These are phyloP conservation scores for Ptyas mucosa DNA, from an alignment of 2,113 vertebrate species.

Conservation along the genomic window DNA sequence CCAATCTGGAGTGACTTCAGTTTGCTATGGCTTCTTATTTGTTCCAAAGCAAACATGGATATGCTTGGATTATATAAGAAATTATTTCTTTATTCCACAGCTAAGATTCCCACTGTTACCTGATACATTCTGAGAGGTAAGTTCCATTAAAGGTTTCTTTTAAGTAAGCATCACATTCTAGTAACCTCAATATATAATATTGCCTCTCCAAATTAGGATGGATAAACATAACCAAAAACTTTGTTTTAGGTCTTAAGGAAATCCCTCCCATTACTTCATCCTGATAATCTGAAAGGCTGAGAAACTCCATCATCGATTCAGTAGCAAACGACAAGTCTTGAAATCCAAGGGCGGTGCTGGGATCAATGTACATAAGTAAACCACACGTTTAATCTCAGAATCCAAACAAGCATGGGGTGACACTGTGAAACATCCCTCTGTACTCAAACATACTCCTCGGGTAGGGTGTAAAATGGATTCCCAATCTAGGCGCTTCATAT, in stretches of 20 bases:
- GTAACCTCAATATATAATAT: not conserved
- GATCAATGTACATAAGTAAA: not conserved
- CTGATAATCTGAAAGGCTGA: not conserved
- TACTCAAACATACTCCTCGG: not conserved
- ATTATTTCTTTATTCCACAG: not conserved
- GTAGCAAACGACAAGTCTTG: not conserved
- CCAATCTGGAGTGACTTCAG: not conserved
- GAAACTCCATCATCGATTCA: not conserved
- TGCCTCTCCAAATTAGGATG: not conserved
- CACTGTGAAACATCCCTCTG: not conserved
- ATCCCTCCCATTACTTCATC: fast-evolving
- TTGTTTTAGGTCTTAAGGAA: slow-evolving; percentile 3
- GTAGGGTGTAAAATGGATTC: not conserved
- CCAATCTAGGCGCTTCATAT: not conserved
- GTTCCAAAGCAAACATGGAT: not conserved
- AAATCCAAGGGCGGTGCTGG: not conserved
- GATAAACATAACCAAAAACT: not conserved
- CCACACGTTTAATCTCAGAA: not conserved
- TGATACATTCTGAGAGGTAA: not conserved
- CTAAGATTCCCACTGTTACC: not conserved
- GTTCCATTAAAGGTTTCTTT: not conserved
- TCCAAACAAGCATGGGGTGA: not conserved
- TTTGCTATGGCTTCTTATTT: not conserved
- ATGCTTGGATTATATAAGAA: not conserved
- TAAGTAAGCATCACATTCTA: not conserved